Evolutionary conservation across 2,113 vertebrate genomes (phyloP).

Genomic region (Cephalopholis sonnerati): DNA sequence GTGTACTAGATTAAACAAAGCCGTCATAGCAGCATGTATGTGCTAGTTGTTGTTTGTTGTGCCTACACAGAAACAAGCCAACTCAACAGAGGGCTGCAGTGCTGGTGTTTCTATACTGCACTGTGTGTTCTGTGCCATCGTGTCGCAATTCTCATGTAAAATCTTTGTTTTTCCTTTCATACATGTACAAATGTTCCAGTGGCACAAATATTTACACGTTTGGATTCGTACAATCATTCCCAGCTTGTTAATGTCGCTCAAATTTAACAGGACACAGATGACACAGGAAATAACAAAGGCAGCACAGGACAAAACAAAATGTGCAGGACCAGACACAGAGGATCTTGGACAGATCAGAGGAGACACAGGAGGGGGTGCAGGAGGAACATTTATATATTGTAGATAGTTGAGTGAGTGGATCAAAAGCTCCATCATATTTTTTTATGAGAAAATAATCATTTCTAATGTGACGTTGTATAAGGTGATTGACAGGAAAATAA

Average conservation of each 20-base stretch:
- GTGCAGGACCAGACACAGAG: neutral
- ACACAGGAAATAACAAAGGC: neutral
- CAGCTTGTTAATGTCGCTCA: conserved; percentile 5
- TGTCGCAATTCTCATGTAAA: neutral
- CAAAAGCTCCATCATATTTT: neutral
- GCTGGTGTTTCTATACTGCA: neutral
- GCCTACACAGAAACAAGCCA: conserved; percentile 1
- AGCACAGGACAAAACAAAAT: neutral
- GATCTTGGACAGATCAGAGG: neutral
- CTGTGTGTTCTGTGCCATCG: neutral
- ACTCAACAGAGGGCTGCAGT: neutral
- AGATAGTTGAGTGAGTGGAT: neutral
- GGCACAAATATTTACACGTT: neutral
- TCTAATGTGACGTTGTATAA: neutral
- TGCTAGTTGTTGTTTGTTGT: neutral
- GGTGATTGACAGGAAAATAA: neutral
- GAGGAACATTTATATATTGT: neutral
- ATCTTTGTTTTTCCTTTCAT: neutral
- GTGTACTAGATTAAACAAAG: neutral
- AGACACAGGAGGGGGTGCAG: neutral
- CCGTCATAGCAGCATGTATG: neutral
- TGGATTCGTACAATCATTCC: neutral
- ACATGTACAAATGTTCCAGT: neutral
- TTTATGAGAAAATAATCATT: neutral
- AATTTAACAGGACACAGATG: conserved; percentile 1